These are phyloP conservation scores for Myotis vivesi DNA, from an alignment of 2,797 vertebrate species.

Conservation along the genomic window DNA sequence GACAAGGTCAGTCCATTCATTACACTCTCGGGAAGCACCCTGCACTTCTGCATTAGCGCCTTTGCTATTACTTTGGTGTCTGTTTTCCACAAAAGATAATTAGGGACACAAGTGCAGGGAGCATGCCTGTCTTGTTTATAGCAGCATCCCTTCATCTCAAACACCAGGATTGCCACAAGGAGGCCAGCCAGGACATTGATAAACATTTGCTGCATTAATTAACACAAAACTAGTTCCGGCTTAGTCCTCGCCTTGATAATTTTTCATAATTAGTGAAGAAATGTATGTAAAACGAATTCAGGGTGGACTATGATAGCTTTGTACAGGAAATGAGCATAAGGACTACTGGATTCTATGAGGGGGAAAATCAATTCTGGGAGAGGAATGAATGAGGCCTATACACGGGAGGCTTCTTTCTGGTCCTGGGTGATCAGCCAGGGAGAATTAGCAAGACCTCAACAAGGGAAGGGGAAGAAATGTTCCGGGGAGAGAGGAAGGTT, in stretches of 20 bases:
- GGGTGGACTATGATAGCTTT: neutral
- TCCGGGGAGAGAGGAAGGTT: neutral
- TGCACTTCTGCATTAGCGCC: neutral
- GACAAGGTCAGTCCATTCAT: neutral
- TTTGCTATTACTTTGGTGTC: neutral
- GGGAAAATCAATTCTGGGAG: neutral
- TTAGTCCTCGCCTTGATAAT: neutral
- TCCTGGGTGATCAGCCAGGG: neutral
- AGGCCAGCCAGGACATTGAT: neutral
- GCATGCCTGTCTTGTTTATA: neutral
- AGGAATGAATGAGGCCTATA: neutral
- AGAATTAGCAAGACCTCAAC: neutral
- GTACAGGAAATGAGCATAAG: neutral
- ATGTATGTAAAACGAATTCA: neutral
- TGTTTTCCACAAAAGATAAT: constrained; percentile 18
- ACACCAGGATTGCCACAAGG: neutral
- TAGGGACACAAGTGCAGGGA: neutral
- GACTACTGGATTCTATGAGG: neutral
- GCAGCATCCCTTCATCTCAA: neutral
- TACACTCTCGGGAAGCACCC: neutral
- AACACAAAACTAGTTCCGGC: neutral
- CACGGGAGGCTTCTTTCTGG: neutral
- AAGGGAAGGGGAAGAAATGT: neutral
- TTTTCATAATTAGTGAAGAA: neutral
- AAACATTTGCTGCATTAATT: constrained; percentile 34